Evolutionary conservation across 1,140 invertebrate species (phyloP), one percentile per base, ranked within the genome.

Genomic region (Aphaenogaster floridana): DNA sequence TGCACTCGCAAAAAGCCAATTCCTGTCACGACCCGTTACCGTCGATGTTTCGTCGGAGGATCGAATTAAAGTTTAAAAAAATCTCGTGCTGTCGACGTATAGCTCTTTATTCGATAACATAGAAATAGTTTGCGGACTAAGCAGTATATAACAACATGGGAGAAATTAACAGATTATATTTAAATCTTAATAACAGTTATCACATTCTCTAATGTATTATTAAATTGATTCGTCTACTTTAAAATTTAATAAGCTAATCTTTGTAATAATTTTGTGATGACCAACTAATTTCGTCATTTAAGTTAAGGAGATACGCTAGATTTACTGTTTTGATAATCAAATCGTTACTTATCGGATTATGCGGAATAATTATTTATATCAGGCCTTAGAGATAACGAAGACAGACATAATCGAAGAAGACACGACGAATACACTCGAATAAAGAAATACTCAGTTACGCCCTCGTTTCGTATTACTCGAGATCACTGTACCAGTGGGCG

Each of bases 391-490:
- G 28, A 59, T 45, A 61, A 50, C 28, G 36, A 61, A 81, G 59
- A 42, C 11, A 8, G 50, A 48, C 3, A 69, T 74, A 71, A 61
- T 15, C 8, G 8, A 50, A 45, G 57, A 84, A 88, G 77, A 83
- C 63, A 39, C 45, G 63, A 77, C 59, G 59, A 77, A 86, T 68
- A 68, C 54, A 7, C 52, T 71, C 36, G 79, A 84, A 36, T 64
- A 79, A 89, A 83, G 88, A 89, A 89, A 57, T 89, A 52, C 34
- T 34, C 61, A 79, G 88, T 84, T 83, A 84, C 88, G 89, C 89
- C 78, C 88, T 89, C 78, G 78, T 87, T 54, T 90, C 89, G 63
- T 83, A 79, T 90, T 90, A 89, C 89, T 57, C 66, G 89, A 90
- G 85, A 87, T 87, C 85, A 85, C 45, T 68, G 39, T 63, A 69